Evolutionary conservation across 92 coral and sea anemone species (phyloP), one percentile per base, ranked within the genome.

Genomic region (Epizoanthus rinbou): DNA sequence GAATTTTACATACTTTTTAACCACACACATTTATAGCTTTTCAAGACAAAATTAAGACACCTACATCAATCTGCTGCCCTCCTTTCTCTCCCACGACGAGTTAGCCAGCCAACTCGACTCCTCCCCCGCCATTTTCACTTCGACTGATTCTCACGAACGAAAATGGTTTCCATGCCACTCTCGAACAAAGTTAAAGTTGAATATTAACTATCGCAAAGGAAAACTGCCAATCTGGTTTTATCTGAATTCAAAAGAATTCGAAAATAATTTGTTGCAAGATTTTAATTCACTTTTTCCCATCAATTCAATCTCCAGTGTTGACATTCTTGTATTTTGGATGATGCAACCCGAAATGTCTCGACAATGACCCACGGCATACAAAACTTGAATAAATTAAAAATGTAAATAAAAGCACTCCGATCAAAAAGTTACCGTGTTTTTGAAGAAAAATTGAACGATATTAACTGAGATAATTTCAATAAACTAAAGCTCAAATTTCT

Each of bases 381-480:
- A 8, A 6, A 3, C 43, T 6, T 73, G 64, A 3, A 73, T 73
- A 73, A 52, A 73, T 73, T 73, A 73, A 56, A 25, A 56, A 52
- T 10, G 79, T 73, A 73, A 73, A 73, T 73, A 73, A 50, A 73
- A 5, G 3, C 24, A 67, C 6, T 16, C 47, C 22, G 17, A 10
- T 50, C 35, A 73, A 73, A 13, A 22, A 0, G 62, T 73, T 6
- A 21, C 33, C n/a, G 0, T 25, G 21, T 53, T 47, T 16, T 53
- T 13, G n/a, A 8, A 41, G 33, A 47, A 72, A 28, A 24, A 25
- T 1, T 9, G 14, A 50, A 50, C 15, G 16, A 4, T 45, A 6
- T 73, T 13, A 53, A 52, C 53, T 15, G 13, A 53, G 13, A 43
- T 8, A 53, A 56, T 7, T 45, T 52, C 25, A 6, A 1, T 25